These are phyloP conservation scores for Pollenia labialis DNA, from an alignment of 2,888 invertebrate genomes.

Conservation along the genomic window DNA sequence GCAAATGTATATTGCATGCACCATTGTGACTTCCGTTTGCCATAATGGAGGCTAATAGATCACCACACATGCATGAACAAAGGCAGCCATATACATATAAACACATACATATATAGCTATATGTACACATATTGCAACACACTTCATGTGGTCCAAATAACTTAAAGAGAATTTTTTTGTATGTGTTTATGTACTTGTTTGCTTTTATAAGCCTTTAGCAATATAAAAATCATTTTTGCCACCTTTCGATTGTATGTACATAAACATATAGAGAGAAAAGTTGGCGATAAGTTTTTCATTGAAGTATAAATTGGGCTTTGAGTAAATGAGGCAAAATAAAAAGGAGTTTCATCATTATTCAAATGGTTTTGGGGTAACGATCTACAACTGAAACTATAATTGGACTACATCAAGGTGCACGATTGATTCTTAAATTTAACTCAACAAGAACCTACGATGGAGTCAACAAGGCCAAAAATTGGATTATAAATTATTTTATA, in stretches of 20 bases:
- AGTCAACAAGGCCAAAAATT: no score
- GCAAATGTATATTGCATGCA: slow-evolving; percentile 66
- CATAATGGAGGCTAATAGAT: slow-evolving; percentile 74
- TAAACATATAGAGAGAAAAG: slow-evolving; percentile 15
- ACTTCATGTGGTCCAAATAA: neutral
- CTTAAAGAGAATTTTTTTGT: slow-evolving; percentile 22
- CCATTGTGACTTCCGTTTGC: slow-evolving; percentile 73
- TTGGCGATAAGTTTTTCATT: slow-evolving; percentile 37
- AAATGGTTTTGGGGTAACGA: neutral
- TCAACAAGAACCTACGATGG: no score
- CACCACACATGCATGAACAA: slow-evolving; percentile 55
- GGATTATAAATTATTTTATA: no score
- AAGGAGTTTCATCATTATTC: neutral
- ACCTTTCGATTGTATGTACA: slow-evolving; percentile 45
- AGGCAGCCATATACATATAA: neutral
- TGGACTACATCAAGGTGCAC: no score
- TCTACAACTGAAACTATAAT: no score
- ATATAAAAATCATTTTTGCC: slow-evolving; percentile 64
- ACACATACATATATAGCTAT: neutral
- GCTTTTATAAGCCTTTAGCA: slow-evolving; percentile 32
- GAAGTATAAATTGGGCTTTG: neutral
- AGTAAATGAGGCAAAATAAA: neutral
- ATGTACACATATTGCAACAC: neutral
- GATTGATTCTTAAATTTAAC: no score
- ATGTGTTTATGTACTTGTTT: neutral